phyloP scores from a whole-genome alignment of 1,140 invertebrate species.

The Alviniconcha marisindica region DNA sequence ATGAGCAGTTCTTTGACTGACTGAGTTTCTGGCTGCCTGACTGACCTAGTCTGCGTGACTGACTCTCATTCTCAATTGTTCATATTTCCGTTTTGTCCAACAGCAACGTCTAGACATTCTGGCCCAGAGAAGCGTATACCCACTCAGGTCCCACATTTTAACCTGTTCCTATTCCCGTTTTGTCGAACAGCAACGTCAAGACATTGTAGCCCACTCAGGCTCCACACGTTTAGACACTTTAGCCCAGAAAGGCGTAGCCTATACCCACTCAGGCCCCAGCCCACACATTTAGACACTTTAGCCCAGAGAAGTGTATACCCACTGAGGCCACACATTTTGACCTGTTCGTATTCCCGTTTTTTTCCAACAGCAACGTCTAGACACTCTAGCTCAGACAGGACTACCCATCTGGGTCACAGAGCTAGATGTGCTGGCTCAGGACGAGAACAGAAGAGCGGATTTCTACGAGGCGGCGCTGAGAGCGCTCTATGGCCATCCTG shows the following conservation, averaged over 20 bases:
- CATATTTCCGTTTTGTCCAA: too few species aligned
- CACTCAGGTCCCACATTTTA: too few species aligned
- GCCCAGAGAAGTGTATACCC: conserved; percentile 1
- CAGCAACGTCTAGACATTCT: too few species aligned
- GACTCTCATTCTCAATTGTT: too few species aligned
- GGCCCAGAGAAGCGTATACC: too few species aligned
- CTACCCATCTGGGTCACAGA: conserved; percentile 63
- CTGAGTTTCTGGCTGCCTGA: too few species aligned
- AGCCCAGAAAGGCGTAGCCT: not conserved
- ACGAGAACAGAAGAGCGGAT: conserved; percentile 51
- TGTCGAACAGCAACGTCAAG: too few species aligned
- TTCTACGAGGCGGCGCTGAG: conserved; percentile 51
- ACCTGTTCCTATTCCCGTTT: too few species aligned
- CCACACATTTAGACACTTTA: not conserved
- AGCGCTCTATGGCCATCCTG: conserved; percentile 60
- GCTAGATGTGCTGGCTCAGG: conserved; percentile 44
- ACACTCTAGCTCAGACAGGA: conserved; percentile 51
- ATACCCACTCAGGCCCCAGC: not conserved
- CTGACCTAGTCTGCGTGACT: too few species aligned
- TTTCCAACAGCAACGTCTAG: conserved; percentile 57
- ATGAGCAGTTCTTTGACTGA: too few species aligned
- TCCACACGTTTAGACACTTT: not conserved
- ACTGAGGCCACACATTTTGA: not conserved
- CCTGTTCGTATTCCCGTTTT: conserved; percentile 19
- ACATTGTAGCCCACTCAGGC: too few species aligned